Evolutionary conservation across 2,113 vertebrate species (phyloP).

Genomic region (Macrotis lagotis): DNA sequence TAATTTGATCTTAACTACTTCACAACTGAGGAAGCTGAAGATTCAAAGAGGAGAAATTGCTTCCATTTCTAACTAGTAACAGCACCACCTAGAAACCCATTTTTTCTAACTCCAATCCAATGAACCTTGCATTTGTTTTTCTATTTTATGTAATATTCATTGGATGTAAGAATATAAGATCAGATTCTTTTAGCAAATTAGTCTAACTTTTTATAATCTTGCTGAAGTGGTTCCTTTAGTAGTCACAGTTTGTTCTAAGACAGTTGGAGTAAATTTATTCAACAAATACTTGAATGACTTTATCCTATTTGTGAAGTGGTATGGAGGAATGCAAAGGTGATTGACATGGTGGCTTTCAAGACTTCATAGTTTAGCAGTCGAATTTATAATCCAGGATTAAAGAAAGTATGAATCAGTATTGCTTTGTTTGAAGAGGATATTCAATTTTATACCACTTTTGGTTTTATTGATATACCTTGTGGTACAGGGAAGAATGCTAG

Average conservation of each 20-base stretch:
- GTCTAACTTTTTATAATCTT: slow-evolving; percentile 40
- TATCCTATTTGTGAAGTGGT: background rate
- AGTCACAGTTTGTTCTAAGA: background rate
- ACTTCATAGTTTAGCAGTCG: background rate
- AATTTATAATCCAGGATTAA: background rate
- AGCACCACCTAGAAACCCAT: background rate
- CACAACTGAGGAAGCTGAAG: background rate
- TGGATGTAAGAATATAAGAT: slow-evolving; percentile 28
- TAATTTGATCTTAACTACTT: background rate
- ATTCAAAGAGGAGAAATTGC: background rate
- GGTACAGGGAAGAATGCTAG: background rate
- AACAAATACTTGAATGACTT: background rate
- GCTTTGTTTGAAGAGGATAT: background rate
- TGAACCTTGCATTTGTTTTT: background rate
- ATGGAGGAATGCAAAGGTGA: background rate
- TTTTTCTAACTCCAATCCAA: background rate
- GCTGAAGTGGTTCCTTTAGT: slow-evolving; percentile 23
- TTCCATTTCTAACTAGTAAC: background rate
- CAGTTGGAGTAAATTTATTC: background rate
- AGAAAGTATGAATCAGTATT: background rate
- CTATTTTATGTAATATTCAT: background rate
- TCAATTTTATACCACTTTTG: background rate
- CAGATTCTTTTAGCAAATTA: slow-evolving; percentile 15
- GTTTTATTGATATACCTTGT: background rate
- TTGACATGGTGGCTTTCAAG: background rate